Evolutionary conservation across 2,113 vertebrate genomes (phyloP), one percentile per base, ranked within the genome.

Genomic region (Pseudorectes ferrugineus): DNA sequence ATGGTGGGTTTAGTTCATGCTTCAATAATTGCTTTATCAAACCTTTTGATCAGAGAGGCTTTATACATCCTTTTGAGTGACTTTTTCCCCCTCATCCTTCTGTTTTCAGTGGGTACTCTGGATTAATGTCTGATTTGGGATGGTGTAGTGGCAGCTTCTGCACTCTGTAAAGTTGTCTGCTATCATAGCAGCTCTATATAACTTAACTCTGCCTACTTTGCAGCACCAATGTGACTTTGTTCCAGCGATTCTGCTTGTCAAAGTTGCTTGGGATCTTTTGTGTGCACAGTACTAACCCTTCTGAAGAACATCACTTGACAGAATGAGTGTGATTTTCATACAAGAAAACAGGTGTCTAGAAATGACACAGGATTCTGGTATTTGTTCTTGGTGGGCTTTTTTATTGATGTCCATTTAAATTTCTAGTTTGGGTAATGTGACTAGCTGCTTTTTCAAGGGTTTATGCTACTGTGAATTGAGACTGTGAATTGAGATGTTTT

Each of bases 41-140:
- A 43, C 12, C 24, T 68, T 55, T 77, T 43, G 40, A 80, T 24
- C 21, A 61, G 48, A 46, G 26, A 23, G 6, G 11, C 11, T 75
- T 88, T 62, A 48, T 55, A 14, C 10, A 14, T 57, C 8, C 6
- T 89, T 65, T 40, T 48, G 35, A 70, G 16, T n/a, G 42, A 45
- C 20, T 11, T 52, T 43, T 4, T 0, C 1, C 6, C 5, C 21
- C 9, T 38, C 9, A 7, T 28, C 11, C 22, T 36, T 88, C 22
- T 88, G 73, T 85, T 43, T 24, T 28, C 38, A 45, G 0, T 81
- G 59, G n/a, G n/a, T 57, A n/a, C 12, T 21, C 20, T 54, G 29
- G 21, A 5, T 88, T 49, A 36, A 54, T 35, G 2, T 57, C 55
- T 87, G 15, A 5, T 31, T 81, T 89, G 79, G 31, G 57, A 13